Conservation (phyloP, 2,797 vertebrate species). For the Pangasius sanitwongsei region DNA sequence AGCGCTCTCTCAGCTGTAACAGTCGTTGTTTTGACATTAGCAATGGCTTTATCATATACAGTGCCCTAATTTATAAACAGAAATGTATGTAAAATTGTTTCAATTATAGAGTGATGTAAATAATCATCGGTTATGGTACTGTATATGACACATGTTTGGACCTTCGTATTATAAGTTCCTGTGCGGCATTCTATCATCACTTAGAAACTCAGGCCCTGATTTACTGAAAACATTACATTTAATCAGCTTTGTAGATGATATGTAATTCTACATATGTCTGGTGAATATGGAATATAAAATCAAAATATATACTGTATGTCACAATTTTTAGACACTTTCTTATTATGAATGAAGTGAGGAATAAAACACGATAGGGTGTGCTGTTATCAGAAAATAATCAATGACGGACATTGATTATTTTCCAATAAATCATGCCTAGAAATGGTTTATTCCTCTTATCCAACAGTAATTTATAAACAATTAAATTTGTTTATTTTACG, state of each 20-base stretch:
- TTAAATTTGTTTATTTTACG: not conserved
- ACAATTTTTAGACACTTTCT: not conserved
- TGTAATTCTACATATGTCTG: not conserved
- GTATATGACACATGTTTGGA: not conserved
- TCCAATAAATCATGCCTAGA: not conserved
- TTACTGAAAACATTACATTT: not conserved
- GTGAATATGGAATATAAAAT: not conserved
- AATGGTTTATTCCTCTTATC: not conserved
- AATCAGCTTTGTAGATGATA: not conserved
- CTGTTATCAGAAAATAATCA: not conserved
- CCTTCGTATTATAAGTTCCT: not conserved
- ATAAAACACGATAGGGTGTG: not conserved
- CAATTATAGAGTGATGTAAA: not conserved
- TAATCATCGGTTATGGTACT: constrained; percentile 7
- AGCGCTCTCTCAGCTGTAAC: not conserved
- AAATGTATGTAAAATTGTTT: constrained; percentile 25
- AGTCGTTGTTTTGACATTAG: not conserved
- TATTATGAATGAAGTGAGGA: not conserved
- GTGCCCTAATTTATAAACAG: constrained; percentile 35
- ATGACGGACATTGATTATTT: not conserved
- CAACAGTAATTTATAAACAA: no score
- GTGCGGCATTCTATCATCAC: not conserved
- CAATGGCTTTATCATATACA: not conserved
- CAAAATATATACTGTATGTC: not conserved
- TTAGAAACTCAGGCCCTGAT: constrained; percentile 10